Base-by-base conservation (phyloP, 2,797 vertebrate genomes). In the Tapera naevia region DNA sequence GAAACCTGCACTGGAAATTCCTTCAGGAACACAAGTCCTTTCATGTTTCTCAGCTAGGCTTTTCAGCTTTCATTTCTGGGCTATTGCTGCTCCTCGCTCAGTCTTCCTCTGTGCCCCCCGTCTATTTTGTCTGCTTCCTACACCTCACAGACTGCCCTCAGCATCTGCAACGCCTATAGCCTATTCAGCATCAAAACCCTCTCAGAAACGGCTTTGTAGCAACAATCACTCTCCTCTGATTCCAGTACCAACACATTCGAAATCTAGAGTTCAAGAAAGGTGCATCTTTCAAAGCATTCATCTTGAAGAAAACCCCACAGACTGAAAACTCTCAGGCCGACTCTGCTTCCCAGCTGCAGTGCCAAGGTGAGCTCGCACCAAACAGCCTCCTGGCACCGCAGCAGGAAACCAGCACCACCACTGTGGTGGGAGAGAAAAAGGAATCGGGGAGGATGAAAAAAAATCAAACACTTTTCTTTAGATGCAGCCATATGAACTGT, bases 1-100 rank as follows among this genome's bases (percentile, higher is more conserved):
- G 79, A 96, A 97, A 96, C 75, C 84, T 96, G 88, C 84, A 80
- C 87, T 95, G 86, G 80, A 93, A 96, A 96, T 95, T 86, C 94
- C 94, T 96, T 56, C 89, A 95, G 93, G 91, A 97, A 95, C 89
- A 96, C 28, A 94, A 53, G 56, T 51, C 50, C 94, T 97, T 97
- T 92, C 94, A 95, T 96, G 86, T 85, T 81, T 86, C 90, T 91
- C 71, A 80, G 90, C 79, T 39, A 85, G 89, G 84, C 64, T 89
- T 93, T 91, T 85, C 1, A 1, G 75, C 91, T 96, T 95, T 97
- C 94, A 78, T 80, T 95, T 86, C 88, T 66, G 41, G 56, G 84
- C 91, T 94, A 80, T 22, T 94, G 89, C 88, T 91, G 81, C 37
- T 93, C 83, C 93, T 70, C 75, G 72, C 43, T 84, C 62, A 23